phyloP scores from a whole-genome alignment of 2,797 vertebrate genomes.

The Pampus argenteus region DNA sequence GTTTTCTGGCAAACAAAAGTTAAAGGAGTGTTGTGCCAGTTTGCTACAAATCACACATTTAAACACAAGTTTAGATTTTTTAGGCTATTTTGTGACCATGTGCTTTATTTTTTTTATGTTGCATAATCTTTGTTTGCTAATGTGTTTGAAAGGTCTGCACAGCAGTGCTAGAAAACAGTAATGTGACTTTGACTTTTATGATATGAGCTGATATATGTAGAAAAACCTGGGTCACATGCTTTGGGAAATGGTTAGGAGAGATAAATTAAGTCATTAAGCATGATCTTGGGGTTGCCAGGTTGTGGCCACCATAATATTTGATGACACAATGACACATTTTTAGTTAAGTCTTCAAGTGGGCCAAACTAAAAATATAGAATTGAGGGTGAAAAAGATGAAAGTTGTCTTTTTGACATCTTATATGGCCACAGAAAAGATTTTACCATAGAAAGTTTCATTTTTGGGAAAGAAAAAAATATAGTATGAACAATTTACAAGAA shows the following conservation, averaged over 20 bases:
- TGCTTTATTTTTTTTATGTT: not conserved
- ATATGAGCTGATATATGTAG: not conserved
- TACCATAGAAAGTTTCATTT: not conserved
- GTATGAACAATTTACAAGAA: not conserved
- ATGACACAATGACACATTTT: not conserved
- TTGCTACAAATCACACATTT: not conserved
- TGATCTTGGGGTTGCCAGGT: too few species aligned
- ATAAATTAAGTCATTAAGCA: not conserved
- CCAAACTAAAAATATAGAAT: too few species aligned
- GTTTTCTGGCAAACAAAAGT: conserved; percentile 15
- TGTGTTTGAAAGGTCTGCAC: not conserved
- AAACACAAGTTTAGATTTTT: not conserved
- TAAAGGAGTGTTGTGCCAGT: not conserved
- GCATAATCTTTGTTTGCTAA: not conserved
- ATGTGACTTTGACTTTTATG: too few species aligned
- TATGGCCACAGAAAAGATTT: not conserved
- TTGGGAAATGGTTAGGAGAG: not conserved
- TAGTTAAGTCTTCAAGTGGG: too few species aligned
- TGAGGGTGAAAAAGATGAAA: not conserved
- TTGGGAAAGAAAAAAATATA: too few species aligned
- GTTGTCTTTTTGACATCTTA: not conserved
- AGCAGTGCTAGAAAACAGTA: not conserved
- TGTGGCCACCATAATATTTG: not conserved
- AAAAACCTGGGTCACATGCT: not conserved
- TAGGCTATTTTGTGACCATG: not conserved